Base-by-base conservation (phyloP, 2,113 vertebrate species). In the Phycodurus eques region DNA sequence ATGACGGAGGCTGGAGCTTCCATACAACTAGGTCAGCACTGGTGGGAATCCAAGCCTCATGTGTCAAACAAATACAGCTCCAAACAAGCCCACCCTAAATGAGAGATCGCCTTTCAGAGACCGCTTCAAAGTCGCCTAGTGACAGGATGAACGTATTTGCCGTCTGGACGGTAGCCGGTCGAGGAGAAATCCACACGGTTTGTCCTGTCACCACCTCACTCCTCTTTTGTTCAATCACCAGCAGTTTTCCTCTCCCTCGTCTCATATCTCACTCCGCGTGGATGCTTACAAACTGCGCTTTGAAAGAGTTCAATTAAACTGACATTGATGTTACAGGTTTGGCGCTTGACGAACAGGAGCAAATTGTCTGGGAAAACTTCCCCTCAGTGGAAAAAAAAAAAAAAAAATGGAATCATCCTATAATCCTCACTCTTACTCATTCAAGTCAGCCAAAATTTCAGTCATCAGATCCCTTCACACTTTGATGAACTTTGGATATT, bases 71-170 rank as follows among this genome's bases (percentile, higher is more conserved):
- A n/a, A 10, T 59, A 19, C 4, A 17, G 10, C 19, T 63, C 35
- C 35, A 63, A 42, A 63, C 17, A 43, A 42, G 8, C 57, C 3
- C 53, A 56, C 53, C 3, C n/a, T 71, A 73, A 72, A 80, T 68
- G 63, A 73, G 61, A 72, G 76, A 70, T 85, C 82, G 42, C 73
- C 70, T 82, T 79, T 75, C 80, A 75, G 70, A 80, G 79, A 6
- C 19, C 17, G 0, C 49, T 51, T 51, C 15, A 51, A 51, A 88
- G 81, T 75, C 74, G 33, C 57, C 72, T 84, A 83, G 75, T 82
- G 78, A 82, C 82, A 86, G 56, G 76, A 60, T 56, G 76, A 82
- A 85, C 78, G 65, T 69, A 67, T 85, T 82, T 79, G 44, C 73
- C 1, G 83, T 84, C 77, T 82, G 82, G 81, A 86, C 86, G 35